Evolutionary conservation across 2,888 invertebrate genomes (phyloP), one percentile per base, ranked within the genome.

Genomic region (Eupeodes luniger): DNA sequence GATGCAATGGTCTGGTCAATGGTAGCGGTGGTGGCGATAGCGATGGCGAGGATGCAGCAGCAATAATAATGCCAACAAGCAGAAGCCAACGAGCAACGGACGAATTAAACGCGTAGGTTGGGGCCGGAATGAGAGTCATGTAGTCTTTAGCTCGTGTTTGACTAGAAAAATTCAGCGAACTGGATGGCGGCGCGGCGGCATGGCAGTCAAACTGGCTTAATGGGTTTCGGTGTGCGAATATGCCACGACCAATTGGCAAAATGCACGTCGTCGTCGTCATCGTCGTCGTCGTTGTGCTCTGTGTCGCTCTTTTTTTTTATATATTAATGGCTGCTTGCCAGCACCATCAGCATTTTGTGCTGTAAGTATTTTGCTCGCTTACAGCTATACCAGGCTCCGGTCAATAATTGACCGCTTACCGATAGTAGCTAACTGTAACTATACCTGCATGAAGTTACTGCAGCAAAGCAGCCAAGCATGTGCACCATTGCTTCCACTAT

Each of bases 211-310:
- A 83, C 83, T 74, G 61, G 80, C 87, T 84, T 74, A 87, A 84
- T 87, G 84, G 80, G 70, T 87, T 87, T 84, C 76, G 62, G 80
- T 84, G 84, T 74, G 76, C 72, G 79, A 83, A 82, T 78, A 75
- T 82, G 83, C 83, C 79, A 83, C 59, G 59, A 47, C 70, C 70
- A 74, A 81, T 86, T 82, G 86, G 82, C 66, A 64, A 80, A 79
- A 59, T 49, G 69, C 64, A 72, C 80, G 47, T 80, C 80, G 67
- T 49, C 49, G 44, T 27, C 19, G 55, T 66, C 49, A 12, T 16
- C 72, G 19, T 72, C 72, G 40, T 40, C 40, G 67, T 44, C 69
- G 57, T 70, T 61, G 36, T 40, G 62, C 19, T 57, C 44, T 72
- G 59, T 59, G 59, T 57, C 66, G 74, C n/a, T 59, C 7, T 57